These are phyloP conservation scores for Metopolophium dirhodum DNA, from an alignment of 1,140 invertebrate species.

Conservation along the genomic window DNA sequence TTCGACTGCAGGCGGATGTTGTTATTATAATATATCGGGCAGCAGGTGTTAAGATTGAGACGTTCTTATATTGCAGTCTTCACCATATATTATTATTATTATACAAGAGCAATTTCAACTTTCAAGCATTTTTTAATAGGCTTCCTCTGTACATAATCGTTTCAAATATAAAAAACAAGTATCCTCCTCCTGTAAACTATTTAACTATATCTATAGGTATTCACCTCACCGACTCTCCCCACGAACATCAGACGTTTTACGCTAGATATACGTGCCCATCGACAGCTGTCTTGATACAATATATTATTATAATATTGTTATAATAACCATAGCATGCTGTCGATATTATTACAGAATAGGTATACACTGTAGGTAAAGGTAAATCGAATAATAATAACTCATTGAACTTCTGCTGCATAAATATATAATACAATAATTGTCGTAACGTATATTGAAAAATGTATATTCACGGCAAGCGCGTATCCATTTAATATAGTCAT, in stretches of 20 bases:
- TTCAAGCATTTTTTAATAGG: background rate
- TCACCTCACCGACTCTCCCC: background rate
- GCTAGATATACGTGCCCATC: background rate
- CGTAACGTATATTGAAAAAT: background rate
- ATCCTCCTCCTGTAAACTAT: background rate
- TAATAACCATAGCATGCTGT: background rate
- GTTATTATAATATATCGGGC: background rate
- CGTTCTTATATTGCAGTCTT: background rate
- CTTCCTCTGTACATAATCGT: background rate
- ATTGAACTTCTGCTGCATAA: background rate
- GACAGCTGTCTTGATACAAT: background rate
- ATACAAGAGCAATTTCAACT: background rate
- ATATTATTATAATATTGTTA: background rate
- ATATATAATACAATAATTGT: background rate
- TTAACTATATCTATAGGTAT: background rate
- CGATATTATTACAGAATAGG: background rate
- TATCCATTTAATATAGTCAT: background rate
- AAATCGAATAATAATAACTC: background rate
- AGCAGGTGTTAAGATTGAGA: background rate
- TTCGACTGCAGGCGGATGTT: background rate
- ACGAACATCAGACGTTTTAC: background rate
- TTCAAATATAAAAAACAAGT: background rate
- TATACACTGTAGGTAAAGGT: background rate
- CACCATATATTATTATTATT: conserved; percentile 2
- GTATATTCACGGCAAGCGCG: background rate